These are phyloP conservation scores for Silurus lanzhouensis DNA, from an alignment of 2,797 vertebrate species.

Conservation along the genomic window DNA sequence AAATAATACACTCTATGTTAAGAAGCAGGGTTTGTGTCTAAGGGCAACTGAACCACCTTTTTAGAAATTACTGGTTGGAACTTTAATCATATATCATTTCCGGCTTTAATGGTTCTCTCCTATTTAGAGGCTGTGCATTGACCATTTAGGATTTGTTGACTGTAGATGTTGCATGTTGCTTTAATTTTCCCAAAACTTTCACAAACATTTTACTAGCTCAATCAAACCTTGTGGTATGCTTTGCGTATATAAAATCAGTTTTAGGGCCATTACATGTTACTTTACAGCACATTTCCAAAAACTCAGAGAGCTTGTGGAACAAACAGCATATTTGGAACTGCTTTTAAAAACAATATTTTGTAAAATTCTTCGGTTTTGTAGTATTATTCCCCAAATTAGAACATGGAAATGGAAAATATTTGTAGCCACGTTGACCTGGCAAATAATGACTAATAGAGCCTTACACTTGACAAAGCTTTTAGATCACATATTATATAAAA, in stretches of 20 bases:
- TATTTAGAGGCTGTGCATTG: background rate
- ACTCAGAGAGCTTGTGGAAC: background rate
- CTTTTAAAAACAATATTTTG: no score
- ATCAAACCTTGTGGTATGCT: background rate
- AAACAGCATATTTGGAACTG: background rate
- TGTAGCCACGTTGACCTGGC: no score
- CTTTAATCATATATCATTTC: conserved; percentile 37
- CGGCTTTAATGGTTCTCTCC: conserved; percentile 10
- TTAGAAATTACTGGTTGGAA: conserved; percentile 22
- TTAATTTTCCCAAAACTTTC: background rate
- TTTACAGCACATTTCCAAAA: background rate
- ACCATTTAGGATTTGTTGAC: conserved; percentile 6
- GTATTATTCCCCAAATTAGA: background rate
- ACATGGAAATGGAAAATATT: background rate
- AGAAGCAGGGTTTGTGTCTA: conserved; percentile 11
- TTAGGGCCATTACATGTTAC: background rate
- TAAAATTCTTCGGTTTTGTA: background rate
- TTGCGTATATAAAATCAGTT: background rate
- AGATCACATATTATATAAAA: background rate
- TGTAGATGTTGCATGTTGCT: background rate
- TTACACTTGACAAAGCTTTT: background rate
- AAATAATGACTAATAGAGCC: background rate
- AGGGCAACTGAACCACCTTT: conserved; percentile 20
- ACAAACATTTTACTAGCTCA: background rate
- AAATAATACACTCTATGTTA: conserved; percentile 7